Conservation (phyloP, 2,113 vertebrate species). For the Trematocara nigrifrons region DNA sequence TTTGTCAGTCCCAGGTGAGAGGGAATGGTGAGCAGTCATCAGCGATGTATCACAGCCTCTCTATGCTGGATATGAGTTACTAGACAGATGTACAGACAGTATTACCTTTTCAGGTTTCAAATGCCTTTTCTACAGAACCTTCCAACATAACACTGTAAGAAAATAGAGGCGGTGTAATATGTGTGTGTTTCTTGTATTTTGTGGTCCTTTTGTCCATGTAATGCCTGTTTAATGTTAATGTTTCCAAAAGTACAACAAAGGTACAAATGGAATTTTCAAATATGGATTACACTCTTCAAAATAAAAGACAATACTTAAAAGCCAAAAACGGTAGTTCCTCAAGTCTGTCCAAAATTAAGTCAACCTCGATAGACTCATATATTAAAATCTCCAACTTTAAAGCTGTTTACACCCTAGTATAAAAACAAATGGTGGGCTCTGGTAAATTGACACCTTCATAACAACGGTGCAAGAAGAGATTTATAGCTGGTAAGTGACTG, state of each 20-base stretch:
- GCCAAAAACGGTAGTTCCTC: not conserved
- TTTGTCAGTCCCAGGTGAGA: not conserved
- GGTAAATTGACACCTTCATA: not conserved
- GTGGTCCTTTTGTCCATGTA: not conserved
- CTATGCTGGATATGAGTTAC: not conserved
- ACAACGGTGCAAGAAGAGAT: not conserved
- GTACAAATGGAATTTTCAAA: not conserved
- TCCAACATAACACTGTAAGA: not conserved
- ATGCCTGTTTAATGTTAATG: not conserved
- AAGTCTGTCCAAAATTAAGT: not conserved
- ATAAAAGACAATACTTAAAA: not conserved
- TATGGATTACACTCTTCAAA: not conserved
- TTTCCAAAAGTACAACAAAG: not conserved
- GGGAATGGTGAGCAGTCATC: not conserved
- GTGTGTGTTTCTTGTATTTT: not conserved
- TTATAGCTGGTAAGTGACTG: not conserved
- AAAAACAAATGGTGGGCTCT: not conserved
- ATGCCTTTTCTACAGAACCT: not conserved
- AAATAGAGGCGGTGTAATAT: not conserved
- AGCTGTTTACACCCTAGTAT: not conserved
- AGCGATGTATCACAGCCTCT: not conserved
- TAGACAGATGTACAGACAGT: not conserved
- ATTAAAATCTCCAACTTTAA: not conserved
- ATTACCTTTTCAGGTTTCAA: not conserved
- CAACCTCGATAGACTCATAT: not conserved